Evolutionary conservation across 2,113 vertebrate species (phyloP).

Genomic region (Phocoena sinus): DNA sequence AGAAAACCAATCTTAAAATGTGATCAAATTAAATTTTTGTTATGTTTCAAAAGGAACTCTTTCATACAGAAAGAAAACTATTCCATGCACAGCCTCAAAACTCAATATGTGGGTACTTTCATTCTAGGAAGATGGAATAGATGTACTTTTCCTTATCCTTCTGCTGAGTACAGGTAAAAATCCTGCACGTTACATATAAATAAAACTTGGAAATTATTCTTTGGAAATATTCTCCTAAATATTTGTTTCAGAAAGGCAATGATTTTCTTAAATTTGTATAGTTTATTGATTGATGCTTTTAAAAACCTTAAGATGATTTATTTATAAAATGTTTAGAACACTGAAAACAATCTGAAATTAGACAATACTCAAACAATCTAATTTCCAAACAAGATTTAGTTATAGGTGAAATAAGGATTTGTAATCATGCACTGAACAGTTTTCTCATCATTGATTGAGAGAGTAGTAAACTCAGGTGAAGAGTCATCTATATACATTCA

Average conservation of each 20-base stretch:
- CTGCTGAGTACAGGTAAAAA: background rate
- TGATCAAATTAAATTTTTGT: background rate
- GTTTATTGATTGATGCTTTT: background rate
- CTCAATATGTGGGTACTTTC: background rate
- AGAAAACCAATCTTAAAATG: constrained; percentile 7
- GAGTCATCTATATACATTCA: background rate
- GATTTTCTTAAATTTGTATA: background rate
- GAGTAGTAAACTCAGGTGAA: background rate
- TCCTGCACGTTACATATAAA: background rate
- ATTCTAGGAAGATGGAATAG: background rate
- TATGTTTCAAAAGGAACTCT: background rate
- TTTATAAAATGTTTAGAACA: background rate
- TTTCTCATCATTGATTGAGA: background rate
- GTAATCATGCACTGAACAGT: background rate
- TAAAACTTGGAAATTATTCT: background rate
- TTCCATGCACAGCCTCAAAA: background rate
- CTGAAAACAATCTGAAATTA: background rate
- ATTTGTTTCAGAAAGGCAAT: background rate
- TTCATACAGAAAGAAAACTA: background rate
- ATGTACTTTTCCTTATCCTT: background rate
- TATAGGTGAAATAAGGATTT: background rate
- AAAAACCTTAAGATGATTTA: background rate
- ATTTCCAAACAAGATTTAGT: background rate
- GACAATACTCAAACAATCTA: background rate
- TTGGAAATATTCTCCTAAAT: background rate